These are phyloP conservation scores for Epinephelus moara DNA, from an alignment of 2,113 vertebrate species.

Conservation along the genomic window DNA sequence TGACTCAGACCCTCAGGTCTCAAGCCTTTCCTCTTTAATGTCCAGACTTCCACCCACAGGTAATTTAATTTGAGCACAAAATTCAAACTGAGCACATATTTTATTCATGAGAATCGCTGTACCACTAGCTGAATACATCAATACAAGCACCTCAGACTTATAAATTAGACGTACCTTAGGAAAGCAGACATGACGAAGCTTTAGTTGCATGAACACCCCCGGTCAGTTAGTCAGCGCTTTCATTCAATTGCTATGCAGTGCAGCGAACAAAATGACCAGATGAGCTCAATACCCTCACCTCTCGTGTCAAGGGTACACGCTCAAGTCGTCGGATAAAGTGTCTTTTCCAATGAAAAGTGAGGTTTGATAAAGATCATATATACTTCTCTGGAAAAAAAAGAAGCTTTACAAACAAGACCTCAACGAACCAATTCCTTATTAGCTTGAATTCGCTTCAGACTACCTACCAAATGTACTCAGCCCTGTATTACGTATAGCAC, in stretches of 20 bases:
- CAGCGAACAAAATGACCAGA: conserved; percentile 35
- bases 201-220: conserved; percentile 40
- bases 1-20: conserved; percentile 21
- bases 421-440: conserved; percentile 17
- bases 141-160: conserved; percentile 28
- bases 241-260: conserved; percentile 51
- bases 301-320: conserved; percentile 21
- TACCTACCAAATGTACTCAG: conserved; percentile 64
- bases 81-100: conserved; percentile 32
- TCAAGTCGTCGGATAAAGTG: background rate
- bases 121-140: conserved; percentile 44
- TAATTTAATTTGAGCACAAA: conserved; percentile 52
- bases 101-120: conserved; percentile 35
- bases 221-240: conserved; percentile 34
- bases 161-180: conserved; percentile 26
- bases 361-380: background rate
- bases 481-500: conserved; percentile 29
- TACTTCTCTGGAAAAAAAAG: conserved; percentile 18
- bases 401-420: conserved; percentile 54
- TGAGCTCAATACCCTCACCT: conserved; percentile 32
- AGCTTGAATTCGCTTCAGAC: conserved; percentile 58
- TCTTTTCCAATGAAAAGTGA: conserved; percentile 12
- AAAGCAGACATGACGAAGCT: conserved; percentile 16
- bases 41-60: conserved; percentile 30
- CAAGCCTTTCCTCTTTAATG: conserved; percentile 9